phyloP scores from a whole-genome alignment of 2,797 vertebrate species.

The Catostomus latipinnis region DNA sequence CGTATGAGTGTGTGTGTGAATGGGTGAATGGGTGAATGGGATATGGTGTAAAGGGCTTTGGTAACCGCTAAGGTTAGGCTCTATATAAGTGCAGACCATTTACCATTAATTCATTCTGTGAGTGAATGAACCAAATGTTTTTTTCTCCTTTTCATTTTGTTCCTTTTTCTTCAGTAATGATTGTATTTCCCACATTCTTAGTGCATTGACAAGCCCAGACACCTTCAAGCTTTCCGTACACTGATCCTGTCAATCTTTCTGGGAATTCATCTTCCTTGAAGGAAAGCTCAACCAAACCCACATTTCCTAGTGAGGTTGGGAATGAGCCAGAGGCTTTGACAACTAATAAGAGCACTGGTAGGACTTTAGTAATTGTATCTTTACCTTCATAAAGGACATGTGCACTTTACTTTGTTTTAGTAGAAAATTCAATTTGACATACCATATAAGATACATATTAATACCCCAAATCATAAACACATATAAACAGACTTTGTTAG shows the following conservation, averaged over 20 bases:
- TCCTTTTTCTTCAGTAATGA: constrained; percentile 51
- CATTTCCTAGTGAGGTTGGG: not conserved
- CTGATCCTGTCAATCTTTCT: not conserved
- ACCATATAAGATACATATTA: not conserved
- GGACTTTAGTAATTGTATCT: not conserved
- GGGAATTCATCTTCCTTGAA: constrained; percentile 32
- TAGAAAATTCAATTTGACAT: not conserved
- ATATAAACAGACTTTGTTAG: not conserved
- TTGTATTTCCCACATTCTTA: constrained; percentile 47
- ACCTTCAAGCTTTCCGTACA: constrained; percentile 22
- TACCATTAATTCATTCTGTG: too few relatives aligned
- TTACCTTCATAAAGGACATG: not conserved
- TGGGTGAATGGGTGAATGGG: too few relatives aligned
- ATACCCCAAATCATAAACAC: not conserved
- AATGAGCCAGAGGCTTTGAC: constrained; percentile 4
- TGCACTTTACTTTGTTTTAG: not conserved
- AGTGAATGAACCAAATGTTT: not conserved
- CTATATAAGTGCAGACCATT: too few relatives aligned
- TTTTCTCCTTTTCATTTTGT: constrained; percentile 1
- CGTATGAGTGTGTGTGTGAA: too few relatives aligned
- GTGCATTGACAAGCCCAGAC: constrained; percentile 25
- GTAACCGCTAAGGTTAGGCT: too few relatives aligned
- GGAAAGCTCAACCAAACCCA: not conserved
- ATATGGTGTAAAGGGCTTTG: too few relatives aligned
- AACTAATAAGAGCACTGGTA: constrained; percentile 13